These are phyloP conservation scores for Elgonia sp. DNA, from an alignment of 2,888 invertebrate species.

Conservation along the genomic window DNA sequence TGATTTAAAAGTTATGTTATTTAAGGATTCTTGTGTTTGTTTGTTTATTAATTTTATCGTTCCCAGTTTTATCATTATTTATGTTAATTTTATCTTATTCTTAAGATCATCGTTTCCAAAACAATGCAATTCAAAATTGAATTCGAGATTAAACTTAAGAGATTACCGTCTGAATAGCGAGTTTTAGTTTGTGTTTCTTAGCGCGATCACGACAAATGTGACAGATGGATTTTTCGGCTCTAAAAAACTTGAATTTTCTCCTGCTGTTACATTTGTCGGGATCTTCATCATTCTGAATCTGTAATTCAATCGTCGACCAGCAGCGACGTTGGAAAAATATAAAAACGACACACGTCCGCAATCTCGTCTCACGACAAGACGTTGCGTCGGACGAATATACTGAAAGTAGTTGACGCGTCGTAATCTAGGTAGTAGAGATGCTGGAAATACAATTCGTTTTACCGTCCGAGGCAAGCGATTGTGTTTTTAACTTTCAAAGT, in stretches of 20 bases:
- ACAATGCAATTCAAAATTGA: not conserved
- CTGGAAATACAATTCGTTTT: constrained; percentile 53
- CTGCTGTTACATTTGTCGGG: constrained; percentile 63
- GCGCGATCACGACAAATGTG: constrained; percentile 43
- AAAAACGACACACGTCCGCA: constrained; percentile 64
- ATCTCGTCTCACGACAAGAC: constrained; percentile 51
- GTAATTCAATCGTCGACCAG: constrained; percentile 55
- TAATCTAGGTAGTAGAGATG: constrained; percentile 55
- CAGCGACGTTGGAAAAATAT: constrained; percentile 55
- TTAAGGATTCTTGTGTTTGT: too few species aligned
- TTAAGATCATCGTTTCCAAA: too few species aligned
- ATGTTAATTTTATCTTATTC: too few species aligned
- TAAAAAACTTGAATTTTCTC: constrained; percentile 40
- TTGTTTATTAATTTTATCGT: too few species aligned
- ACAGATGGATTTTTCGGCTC: constrained; percentile 15
- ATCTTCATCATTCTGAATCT: constrained; percentile 65
- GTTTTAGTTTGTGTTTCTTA: constrained; percentile 52
- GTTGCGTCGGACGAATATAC: constrained; percentile 59
- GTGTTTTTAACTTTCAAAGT: constrained; percentile 38
- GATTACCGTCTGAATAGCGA: constrained; percentile 29
- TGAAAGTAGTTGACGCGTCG: constrained; percentile 70
- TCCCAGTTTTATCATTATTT: too few species aligned
- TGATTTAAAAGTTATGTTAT: too few species aligned
- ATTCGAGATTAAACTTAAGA: constrained; percentile 52
- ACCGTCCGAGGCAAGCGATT: constrained; percentile 6